A percentile compares a stretch with the other conserved stretches of the same genome.
Conservation (phyloP, 2,113 vertebrate genomes). For the Xyliphius kryptos region DNA sequence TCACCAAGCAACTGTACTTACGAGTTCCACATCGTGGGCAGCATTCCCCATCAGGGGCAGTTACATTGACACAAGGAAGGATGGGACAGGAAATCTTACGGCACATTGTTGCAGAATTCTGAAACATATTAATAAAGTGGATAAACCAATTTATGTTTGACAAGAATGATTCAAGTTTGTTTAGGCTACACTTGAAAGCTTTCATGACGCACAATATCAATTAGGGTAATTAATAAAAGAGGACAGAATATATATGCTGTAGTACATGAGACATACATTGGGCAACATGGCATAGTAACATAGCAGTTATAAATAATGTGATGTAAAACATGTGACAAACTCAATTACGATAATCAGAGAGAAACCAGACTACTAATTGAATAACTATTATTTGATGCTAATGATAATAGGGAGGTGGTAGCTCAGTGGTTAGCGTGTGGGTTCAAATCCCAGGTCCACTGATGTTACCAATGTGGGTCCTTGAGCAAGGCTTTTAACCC, state of each 20-base stretch:
- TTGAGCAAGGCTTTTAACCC: too few species aligned
- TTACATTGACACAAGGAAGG: constrained; percentile 90
- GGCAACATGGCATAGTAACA: not conserved
- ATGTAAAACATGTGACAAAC: too few species aligned
- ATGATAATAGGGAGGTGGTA: too few species aligned
- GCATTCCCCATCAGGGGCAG: constrained; percentile 92
- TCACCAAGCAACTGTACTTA: constrained; percentile 76
- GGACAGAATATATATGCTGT: constrained; percentile 13
- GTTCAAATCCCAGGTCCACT: too few species aligned
- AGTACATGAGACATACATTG: constrained; percentile 24
- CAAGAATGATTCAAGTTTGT: too few species aligned
- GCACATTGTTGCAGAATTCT: constrained; percentile 93
- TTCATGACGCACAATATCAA: not conserved
- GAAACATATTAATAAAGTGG: constrained; percentile 10
- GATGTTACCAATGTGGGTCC: too few species aligned
- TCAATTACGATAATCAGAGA: too few species aligned
- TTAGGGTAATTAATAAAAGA: not conserved
- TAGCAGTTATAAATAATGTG: too few species aligned
- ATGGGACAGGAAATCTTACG: constrained; percentile 93
- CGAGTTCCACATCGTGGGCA: constrained; percentile 91
- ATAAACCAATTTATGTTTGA: not conserved
- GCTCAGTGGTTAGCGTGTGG: too few species aligned
- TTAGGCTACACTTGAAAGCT: not conserved
- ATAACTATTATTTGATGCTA: too few species aligned
- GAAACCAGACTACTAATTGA: too few species aligned